Conservation (phyloP, 2,888 invertebrate species). For the Zonitis immaculata region DNA sequence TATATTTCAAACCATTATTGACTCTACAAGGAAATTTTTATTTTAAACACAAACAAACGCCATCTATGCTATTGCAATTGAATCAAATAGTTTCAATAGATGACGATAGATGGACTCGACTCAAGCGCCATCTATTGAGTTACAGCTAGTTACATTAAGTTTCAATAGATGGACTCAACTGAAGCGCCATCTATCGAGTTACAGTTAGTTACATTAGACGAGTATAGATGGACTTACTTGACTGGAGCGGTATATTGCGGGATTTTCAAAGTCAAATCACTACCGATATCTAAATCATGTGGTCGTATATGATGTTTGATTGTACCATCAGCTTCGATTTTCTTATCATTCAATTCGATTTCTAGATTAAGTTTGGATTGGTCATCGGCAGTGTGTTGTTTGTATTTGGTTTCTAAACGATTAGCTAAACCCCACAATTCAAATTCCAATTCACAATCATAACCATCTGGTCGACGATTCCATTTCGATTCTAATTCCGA, state of each 20-base stretch:
- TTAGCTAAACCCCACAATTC: constrained; percentile 53
- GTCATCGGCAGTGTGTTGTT: constrained; percentile 53
- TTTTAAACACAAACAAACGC: too few species aligned
- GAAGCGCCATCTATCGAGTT: too few species aligned
- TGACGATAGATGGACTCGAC: too few species aligned
- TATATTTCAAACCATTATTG: too few species aligned
- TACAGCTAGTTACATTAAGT: too few species aligned
- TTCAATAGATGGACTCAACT: too few species aligned
- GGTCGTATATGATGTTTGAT: constrained; percentile 54
- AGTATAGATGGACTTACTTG: constrained; percentile 51
- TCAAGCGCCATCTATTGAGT: too few species aligned
- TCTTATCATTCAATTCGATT: constrained; percentile 57
- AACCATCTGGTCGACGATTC: constrained; percentile 46
- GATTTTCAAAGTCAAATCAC: constrained; percentile 54
- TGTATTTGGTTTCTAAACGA: constrained; percentile 53
- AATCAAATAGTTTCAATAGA: too few species aligned
- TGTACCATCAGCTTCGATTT: constrained; percentile 58
- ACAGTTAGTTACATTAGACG: too few species aligned
- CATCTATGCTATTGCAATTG: too few species aligned
- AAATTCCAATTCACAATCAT: constrained; percentile 55
- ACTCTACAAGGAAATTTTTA: too few species aligned
- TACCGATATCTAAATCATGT: constrained; percentile 55
- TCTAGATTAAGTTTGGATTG: constrained; percentile 61
- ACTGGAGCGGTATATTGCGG: constrained; percentile 55
- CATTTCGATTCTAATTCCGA: constrained; percentile 49